Conservation (phyloP, 1,140 invertebrate genomes). For the Teleopsis dalmanni region DNA sequence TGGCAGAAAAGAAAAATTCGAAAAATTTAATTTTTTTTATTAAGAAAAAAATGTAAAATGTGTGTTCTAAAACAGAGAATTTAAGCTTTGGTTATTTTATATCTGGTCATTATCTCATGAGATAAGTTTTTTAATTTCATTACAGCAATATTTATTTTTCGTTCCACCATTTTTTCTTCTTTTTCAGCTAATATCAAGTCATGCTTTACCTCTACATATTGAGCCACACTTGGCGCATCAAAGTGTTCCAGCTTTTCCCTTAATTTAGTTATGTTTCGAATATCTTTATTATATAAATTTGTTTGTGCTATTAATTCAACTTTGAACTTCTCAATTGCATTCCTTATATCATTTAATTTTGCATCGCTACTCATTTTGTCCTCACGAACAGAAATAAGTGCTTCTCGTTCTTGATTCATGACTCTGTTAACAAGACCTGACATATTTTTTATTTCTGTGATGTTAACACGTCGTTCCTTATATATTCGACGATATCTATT, state of each 20-base stretch:
- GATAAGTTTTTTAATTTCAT: conserved; percentile 40
- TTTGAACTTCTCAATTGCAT: conserved; percentile 29
- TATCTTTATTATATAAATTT: conserved; percentile 24
- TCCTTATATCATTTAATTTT: conserved; percentile 26
- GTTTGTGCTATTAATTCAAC: conserved; percentile 27
- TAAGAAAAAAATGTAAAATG: too few species aligned
- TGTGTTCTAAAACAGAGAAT: too few species aligned
- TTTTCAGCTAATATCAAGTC: conserved; percentile 31
- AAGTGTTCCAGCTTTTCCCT: conserved; percentile 24
- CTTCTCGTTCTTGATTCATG: conserved; percentile 38
- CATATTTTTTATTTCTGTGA: conserved; percentile 42
- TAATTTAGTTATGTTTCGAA: conserved; percentile 15
- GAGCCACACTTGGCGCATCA: conserved; percentile 32
- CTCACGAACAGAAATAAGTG: conserved; percentile 32
- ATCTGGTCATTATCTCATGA: too few species aligned
- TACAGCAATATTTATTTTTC: conserved; percentile 36
- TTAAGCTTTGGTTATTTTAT: too few species aligned
- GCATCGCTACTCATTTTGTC: conserved; percentile 24
- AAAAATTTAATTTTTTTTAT: too few species aligned
- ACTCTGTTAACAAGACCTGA: conserved; percentile 37
- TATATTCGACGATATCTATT: conserved; percentile 37
- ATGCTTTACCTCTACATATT: conserved; percentile 36
- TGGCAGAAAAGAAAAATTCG: too few species aligned
- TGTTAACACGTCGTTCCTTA: conserved; percentile 39
- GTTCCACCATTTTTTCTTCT: conserved; percentile 35